phyloP scores from a whole-genome alignment of 1,140 invertebrate genomes.

The Eurosta solidaginis region DNA sequence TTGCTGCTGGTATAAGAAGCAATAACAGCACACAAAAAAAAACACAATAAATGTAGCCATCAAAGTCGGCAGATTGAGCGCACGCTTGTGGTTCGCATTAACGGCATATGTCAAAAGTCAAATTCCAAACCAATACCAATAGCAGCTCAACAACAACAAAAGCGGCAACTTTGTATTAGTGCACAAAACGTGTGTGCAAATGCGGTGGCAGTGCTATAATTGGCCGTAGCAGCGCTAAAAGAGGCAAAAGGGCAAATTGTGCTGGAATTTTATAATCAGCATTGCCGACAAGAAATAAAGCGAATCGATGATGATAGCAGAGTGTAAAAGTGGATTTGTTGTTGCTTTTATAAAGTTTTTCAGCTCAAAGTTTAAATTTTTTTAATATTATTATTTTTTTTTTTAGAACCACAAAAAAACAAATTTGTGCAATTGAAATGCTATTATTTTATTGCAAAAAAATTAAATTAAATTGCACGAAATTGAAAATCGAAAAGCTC shows the following conservation, averaged over 20 bases:
- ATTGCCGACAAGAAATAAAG: background rate
- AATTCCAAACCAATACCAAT: background rate
- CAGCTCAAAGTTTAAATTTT: background rate
- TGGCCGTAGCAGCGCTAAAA: background rate
- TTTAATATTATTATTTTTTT: background rate
- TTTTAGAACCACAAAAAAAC: background rate
- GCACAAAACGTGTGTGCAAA: background rate
- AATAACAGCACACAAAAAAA: too few relatives aligned
- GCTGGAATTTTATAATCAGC: conserved; percentile 24
- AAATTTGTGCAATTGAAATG: conserved; percentile 29
- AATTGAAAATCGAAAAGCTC: background rate
- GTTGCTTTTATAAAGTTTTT: background rate
- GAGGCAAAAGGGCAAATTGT: conserved; percentile 2
- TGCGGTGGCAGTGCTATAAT: background rate
- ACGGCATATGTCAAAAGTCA: conserved; percentile 23
- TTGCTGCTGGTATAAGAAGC: too few relatives aligned
- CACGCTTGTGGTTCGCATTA: background rate
- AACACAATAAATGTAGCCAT: background rate
- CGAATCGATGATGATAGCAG: background rate
- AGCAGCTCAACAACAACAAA: background rate
- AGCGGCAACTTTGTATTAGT: too few relatives aligned
- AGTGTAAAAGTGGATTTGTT: background rate
- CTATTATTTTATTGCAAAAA: background rate
- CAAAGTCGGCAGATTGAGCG: background rate
- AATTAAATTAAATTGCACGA: background rate